These are phyloP conservation scores for Dinothrombium tinctorium DNA, from an alignment of 1,140 invertebrate species.

Conservation along the genomic window DNA sequence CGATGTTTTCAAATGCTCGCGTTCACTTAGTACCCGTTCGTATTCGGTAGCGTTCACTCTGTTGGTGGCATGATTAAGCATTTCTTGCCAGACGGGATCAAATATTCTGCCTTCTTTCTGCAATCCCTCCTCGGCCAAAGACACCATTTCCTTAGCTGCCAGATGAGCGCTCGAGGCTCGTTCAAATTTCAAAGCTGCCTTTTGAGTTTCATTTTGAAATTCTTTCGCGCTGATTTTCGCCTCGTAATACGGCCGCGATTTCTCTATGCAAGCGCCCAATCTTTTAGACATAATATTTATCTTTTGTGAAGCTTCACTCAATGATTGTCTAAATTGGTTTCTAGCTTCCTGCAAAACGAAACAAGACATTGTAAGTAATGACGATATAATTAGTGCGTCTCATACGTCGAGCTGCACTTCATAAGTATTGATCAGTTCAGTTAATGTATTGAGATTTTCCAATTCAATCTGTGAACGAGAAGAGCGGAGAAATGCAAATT, in stretches of 20 bases:
- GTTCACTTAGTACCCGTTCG: slow-evolving; percentile 27
- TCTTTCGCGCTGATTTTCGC: slow-evolving; percentile 19
- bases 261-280: slow-evolving; percentile 28
- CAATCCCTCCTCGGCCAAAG: slow-evolving; percentile 29
- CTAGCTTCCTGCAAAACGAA: no score
- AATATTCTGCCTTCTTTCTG: slow-evolving; percentile 24
- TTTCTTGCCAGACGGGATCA: slow-evolving; percentile 49
- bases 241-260: slow-evolving; percentile 32
- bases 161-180: slow-evolving; percentile 33
- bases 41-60: slow-evolving; percentile 31
- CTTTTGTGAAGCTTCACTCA: no score
- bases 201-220: slow-evolving; percentile 30
- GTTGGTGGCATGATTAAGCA: slow-evolving; percentile 34
- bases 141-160: slow-evolving; percentile 39
- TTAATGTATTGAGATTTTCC: no score
- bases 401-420: no score
- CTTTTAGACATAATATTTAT: slow-evolving; percentile 28
- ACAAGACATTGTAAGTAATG: no score
- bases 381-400: no score
- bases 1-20: slow-evolving; percentile 25
- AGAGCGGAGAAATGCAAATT: no score
- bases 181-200: slow-evolving; percentile 31
- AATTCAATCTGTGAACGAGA: no score
- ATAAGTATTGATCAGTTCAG: no score
- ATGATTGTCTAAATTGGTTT: no score